A percentile compares a stretch with the other conserved stretches of the same genome.
Evolutionary conservation across 2,797 vertebrate species (phyloP).

Genomic region (Lycodopsis pacificus): DNA sequence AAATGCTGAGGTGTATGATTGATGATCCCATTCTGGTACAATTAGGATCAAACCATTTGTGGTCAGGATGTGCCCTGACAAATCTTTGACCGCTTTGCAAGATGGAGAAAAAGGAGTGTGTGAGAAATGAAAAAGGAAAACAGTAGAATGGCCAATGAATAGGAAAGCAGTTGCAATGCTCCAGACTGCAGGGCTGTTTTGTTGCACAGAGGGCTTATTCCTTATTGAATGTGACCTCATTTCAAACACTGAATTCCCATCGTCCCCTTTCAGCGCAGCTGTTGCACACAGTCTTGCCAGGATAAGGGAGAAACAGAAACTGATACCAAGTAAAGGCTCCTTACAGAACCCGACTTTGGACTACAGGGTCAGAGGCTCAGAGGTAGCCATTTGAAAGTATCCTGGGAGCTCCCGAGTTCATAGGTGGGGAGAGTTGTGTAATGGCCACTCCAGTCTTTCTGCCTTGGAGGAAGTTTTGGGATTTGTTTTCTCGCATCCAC

Average conservation of each 20-base stretch:
- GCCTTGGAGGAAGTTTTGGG: conserved; percentile 42
- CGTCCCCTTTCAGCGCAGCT: conserved; percentile 61
- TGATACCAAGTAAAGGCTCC: conserved; percentile 21
- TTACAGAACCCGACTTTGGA: conserved; percentile 8
- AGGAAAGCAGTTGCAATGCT: conserved; percentile 39
- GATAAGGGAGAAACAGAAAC: conserved; percentile 37
- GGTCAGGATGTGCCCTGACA: conserved; percentile 47
- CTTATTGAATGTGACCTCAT: conserved; percentile 73
- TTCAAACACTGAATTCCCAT: conserved; percentile 63
- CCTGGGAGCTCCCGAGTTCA: conserved; percentile 27
- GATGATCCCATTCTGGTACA: conserved; percentile 53
- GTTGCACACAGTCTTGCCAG: conserved; percentile 41
- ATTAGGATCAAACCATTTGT: conserved; percentile 32
- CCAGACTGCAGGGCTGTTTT: conserved; percentile 50
- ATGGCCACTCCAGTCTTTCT: conserved; percentile 39
- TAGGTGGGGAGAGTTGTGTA: conserved; percentile 23
- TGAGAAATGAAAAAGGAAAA: conserved; percentile 3
- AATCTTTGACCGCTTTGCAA: conserved; percentile 38
- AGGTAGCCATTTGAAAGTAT: conserved; percentile 46
- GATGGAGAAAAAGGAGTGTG: neutral
- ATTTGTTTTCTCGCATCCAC: conserved; percentile 58
- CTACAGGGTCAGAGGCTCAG: neutral
- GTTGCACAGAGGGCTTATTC: conserved; percentile 46
- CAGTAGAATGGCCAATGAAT: conserved; percentile 55
- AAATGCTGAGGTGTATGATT: conserved; percentile 50